Conservation (phyloP, 2,888 invertebrate genomes). For the Calameuta pallipes region DNA sequence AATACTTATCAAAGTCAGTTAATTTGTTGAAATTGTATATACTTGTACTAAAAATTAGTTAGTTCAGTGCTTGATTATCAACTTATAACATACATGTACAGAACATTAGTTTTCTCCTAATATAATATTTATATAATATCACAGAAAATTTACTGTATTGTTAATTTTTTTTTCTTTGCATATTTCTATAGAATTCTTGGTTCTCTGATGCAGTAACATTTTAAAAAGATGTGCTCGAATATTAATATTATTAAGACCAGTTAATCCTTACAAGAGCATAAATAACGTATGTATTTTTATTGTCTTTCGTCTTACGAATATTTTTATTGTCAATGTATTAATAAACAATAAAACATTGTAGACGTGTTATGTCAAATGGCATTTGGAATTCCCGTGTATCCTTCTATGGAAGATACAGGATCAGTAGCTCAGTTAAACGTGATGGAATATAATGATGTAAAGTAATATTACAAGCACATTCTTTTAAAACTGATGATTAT, state of each 20-base stretch:
- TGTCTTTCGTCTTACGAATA: neutral
- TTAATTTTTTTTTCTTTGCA: conserved; percentile 10
- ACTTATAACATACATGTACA: neutral
- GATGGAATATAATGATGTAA: neutral
- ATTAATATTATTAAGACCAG: neutral
- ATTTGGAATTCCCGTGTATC: neutral
- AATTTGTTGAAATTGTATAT: neutral
- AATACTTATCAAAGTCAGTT: neutral
- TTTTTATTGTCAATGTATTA: neutral
- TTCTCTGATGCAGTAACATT: conserved; percentile 15
- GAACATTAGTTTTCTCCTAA: conserved; percentile 15
- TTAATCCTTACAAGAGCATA: too few relatives aligned
- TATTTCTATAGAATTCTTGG: conserved; percentile 17
- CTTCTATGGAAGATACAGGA: neutral
- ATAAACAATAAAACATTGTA: neutral
- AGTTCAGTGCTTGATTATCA: neutral
- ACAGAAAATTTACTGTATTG: conserved; percentile 37
- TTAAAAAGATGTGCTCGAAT: neutral
- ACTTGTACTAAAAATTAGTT: neutral
- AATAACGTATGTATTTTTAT: neutral
- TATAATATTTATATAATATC: conserved; percentile 34
- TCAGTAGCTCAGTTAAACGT: neutral
- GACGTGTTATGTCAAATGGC: neutral
- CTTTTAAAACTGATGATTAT: neutral
- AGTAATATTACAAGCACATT: neutral